Evolutionary conservation across 2,113 vertebrate genomes (phyloP).

Genomic region (Sinocyclocheilus maitianheensis): DNA sequence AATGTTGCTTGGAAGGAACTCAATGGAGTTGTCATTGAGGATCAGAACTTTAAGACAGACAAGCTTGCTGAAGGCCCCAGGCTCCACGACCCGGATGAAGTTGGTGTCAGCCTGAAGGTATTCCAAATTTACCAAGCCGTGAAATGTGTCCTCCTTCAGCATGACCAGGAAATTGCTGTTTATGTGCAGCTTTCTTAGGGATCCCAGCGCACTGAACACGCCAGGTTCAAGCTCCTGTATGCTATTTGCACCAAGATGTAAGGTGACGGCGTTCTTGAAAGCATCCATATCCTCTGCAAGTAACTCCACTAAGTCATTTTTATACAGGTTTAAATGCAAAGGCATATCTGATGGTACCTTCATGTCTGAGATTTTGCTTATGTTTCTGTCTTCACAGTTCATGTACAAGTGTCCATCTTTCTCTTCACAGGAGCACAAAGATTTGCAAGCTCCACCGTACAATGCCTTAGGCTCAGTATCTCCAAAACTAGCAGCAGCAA

Average conservation of each 20-base stretch:
- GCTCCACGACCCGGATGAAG: slow-evolving; percentile 93
- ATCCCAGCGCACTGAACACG: slow-evolving; percentile 86
- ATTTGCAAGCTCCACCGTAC: slow-evolving; percentile 82
- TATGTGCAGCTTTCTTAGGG: slow-evolving; percentile 94
- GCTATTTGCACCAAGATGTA: slow-evolving; percentile 95
- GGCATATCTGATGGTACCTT: slow-evolving; percentile 84
- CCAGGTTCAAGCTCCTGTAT: slow-evolving; percentile 93
- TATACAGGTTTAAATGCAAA: slow-evolving; percentile 92
- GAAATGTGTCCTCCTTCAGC: slow-evolving; percentile 93
- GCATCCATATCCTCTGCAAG: slow-evolving; percentile 85
- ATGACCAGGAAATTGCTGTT: slow-evolving; percentile 97
- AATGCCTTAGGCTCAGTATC: slow-evolving; percentile 76
- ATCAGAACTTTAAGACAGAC: slow-evolving; percentile 96
- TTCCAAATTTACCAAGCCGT: slow-evolving; percentile 93
- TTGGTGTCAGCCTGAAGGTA: slow-evolving; percentile 98
- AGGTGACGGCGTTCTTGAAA: slow-evolving; percentile 84
- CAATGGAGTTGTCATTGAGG: slow-evolving; percentile 94
- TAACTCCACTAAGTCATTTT: slow-evolving; percentile 87
- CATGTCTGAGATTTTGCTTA: slow-evolving; percentile 88
- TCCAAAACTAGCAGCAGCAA: slow-evolving; percentile 71
- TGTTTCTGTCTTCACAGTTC: slow-evolving; percentile 90
- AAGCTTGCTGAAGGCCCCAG: slow-evolving; percentile 96
- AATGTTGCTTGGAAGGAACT: slow-evolving; percentile 91
- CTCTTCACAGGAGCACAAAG: slow-evolving; percentile 87
- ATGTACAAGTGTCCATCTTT: slow-evolving; percentile 88